Base-by-base conservation (phyloP, 2,113 vertebrate genomes). In the human (Homo sapiens) region DNA sequence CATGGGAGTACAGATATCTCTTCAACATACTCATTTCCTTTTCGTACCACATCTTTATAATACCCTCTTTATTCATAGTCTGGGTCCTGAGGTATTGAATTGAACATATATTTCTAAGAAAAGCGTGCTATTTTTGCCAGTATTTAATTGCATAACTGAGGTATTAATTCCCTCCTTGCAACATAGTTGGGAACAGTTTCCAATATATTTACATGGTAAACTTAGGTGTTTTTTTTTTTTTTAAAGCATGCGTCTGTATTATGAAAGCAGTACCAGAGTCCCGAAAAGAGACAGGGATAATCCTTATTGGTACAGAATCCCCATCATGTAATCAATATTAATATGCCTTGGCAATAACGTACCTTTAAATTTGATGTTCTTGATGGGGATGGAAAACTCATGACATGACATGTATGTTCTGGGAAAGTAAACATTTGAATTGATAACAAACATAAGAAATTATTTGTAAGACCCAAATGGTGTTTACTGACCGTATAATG, bases 1-100 rank as follows among this genome's bases (percentile, higher is more conserved):
- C 43, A 17, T 4, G 7, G 11, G 38, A 73, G 38, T 43, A 6
- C 72, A 27, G 14, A 16, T 18, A 2, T 17, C 25, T 48, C 13
- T 76, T 45, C 25, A 17, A 45, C 25, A 48, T 76, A 30, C 7
- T 76, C 27, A 76, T 76, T 76, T 45, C 27, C 8, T 52, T 35
- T 79, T 32, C 30, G 35, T 52, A 80, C 30, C 97, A 97, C 17
- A 94, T 98, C 72, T 20, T 98, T 89, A 95, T 97, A 98, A 98
- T 97, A 97, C 85, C 85, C 61, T 98, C 96, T 97, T 98, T 95
- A 98, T 98, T 96, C 89, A 98, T 81, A 97, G 59, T 92, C 97
- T 94, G 97, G 98, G 59, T 97, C 73, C 70, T 97, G 96, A 97
- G 96, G 97, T 98, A 98, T 94, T 92, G 97, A 97, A 98, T 92